Conservation (phyloP, 2,888 invertebrate species). For the Deroplatys truncata region DNA sequence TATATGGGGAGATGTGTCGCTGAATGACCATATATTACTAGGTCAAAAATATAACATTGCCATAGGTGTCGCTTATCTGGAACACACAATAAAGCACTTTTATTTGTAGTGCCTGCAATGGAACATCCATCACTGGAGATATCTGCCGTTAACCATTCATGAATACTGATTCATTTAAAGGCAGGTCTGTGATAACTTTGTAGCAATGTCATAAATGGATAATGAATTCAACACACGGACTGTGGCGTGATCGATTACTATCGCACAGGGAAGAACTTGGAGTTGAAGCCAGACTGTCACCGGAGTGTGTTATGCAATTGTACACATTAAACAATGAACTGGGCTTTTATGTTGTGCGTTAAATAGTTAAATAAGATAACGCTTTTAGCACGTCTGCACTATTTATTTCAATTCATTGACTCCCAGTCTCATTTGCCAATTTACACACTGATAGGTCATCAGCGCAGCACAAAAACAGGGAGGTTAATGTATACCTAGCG, state of each 20-base stretch:
- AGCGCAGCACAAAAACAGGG: no score
- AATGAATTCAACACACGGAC: not conserved
- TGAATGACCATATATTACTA: not conserved
- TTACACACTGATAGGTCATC: no score
- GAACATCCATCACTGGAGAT: not conserved
- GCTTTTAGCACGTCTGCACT: no score
- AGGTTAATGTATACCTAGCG: no score
- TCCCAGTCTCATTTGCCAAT: no score
- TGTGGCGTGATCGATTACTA: not conserved
- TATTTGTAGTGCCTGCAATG: not conserved
- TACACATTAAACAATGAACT: no score
- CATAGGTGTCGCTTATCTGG: not conserved
- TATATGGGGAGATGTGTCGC: not conserved
- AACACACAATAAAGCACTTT: not conserved
- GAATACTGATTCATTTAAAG: not conserved
- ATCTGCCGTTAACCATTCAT: not conserved
- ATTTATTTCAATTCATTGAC: no score
- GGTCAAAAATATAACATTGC: not conserved
- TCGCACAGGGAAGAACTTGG: not conserved
- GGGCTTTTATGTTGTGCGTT: no score
- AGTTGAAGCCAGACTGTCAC: no score
- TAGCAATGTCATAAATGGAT: not conserved
- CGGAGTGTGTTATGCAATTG: no score
- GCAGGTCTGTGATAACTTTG: not conserved
- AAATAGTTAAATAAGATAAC: no score